Evolutionary conservation across 1,140 invertebrate genomes (phyloP).

Genomic region (Hylaeus volcanicus): DNA sequence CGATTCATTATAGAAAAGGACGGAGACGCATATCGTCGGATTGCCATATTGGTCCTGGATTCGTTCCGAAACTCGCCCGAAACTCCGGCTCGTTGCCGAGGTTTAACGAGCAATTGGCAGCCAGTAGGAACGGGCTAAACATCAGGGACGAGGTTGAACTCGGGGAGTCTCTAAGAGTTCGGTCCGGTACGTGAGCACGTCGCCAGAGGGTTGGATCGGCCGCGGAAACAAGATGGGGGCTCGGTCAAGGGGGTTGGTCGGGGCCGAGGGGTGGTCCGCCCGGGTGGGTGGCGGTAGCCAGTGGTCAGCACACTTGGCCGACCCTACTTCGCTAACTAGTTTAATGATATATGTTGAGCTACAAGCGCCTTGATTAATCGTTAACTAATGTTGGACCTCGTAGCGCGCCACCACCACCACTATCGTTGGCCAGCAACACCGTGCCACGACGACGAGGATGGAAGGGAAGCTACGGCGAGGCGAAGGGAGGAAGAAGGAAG

Average conservation of each 20-base stretch:
- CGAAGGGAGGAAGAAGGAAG: conserved; percentile 52
- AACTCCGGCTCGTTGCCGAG: conserved; percentile 54
- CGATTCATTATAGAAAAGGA: conserved; percentile 7
- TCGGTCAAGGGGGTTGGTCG: conserved; percentile 61
- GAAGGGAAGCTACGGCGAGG: conserved; percentile 55
- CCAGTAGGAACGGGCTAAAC: conserved; percentile 63
- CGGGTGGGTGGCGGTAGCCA: conserved; percentile 71
- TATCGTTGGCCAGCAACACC: conserved; percentile 55
- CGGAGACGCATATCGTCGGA: conserved; percentile 6
- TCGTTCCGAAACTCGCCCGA: conserved; percentile 12
- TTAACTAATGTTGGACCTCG: conserved; percentile 81
- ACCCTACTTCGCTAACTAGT: conserved; percentile 82
- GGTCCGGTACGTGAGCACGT: conserved; percentile 76
- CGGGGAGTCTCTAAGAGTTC: conserved; percentile 78
- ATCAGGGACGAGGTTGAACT: conserved; percentile 60
- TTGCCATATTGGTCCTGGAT: conserved; percentile 40
- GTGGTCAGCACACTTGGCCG: conserved; percentile 81
- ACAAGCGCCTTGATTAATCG: conserved; percentile 82
- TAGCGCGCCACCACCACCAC: conserved; percentile 71
- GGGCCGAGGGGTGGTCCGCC: conserved; percentile 34
- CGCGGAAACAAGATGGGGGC: conserved; percentile 49
- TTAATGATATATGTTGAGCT: conserved; percentile 82
- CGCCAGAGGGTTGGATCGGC: conserved; percentile 68
- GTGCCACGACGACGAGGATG: conserved; percentile 43
- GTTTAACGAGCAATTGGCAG: conserved; percentile 67